Evolutionary conservation across 2,797 vertebrate species (phyloP), one percentile per base, ranked within the genome.

Genomic region (Limnodromus scolopaceus): DNA sequence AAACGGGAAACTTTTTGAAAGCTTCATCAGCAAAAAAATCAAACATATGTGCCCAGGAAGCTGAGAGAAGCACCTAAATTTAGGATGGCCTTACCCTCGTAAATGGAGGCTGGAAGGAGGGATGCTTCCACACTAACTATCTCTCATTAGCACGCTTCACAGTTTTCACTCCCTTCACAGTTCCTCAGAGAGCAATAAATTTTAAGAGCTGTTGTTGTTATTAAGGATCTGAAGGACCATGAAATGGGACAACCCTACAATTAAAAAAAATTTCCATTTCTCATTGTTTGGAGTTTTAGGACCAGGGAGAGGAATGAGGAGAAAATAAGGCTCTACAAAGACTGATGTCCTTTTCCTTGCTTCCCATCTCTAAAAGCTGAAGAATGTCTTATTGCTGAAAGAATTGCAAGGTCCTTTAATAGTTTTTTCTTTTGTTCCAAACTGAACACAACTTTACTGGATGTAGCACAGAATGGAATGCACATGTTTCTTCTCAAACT

Each of bases 231-330:
- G 54, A 91, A 87, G 39, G 36, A 25, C 22, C 66, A n/a, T 3
- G 24, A 72, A 79, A 28, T 17, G 18, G 34, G 30, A 79, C 57
- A 80, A 61, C 19, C 20, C 65, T 24, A 32, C 38, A 79, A n/a
- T 16, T 22, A 48, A 75, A 84, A 39, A 55, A 63, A 34, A 1
- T 1, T 15, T 28, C 61, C 8, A n/a, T 36, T 87, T 82, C 51
- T 74, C 64, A 51, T 23, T 30, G 28, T 49, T 65, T 45, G 36
- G 27, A 30, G 28, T 87, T 87, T 45, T 69, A 87, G 36, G 27
- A 34, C 22, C 38, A 64, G 34, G n/a, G 41, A 76, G 41, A 65
- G 5, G 6, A 79, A 19, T 0, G 0, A 87, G 46, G 23, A 58
- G 68, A 76, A 94, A 68, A 19, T 6, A 53, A 69, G 14, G 14